A percentile compares a stretch with the other conserved stretches of the same genome.
Conservation (phyloP, 2,888 invertebrate species). For the Oegoconia quadripuncta region DNA sequence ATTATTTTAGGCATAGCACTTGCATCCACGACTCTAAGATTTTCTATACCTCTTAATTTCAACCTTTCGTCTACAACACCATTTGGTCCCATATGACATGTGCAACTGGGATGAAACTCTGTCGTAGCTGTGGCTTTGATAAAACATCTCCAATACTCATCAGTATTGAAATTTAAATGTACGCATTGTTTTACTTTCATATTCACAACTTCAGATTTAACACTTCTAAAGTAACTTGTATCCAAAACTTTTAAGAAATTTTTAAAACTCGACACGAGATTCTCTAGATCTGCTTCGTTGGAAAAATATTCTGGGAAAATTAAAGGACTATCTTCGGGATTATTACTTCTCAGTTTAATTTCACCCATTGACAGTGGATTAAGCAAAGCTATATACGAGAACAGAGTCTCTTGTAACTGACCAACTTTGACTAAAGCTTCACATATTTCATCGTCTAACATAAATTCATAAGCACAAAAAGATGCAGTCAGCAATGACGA, state of each 20-base stretch:
- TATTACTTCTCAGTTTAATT: slow-evolving; percentile 31
- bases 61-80: slow-evolving; percentile 33
- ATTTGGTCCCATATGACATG: slow-evolving; percentile 34
- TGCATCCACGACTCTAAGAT: slow-evolving; percentile 78
- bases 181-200: slow-evolving; percentile 32
- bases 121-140: slow-evolving; percentile 36
- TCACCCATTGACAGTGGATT: slow-evolving; percentile 44
- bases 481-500: slow-evolving; percentile 24
- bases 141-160: slow-evolving; percentile 51
- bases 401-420: slow-evolving; percentile 21
- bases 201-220: slow-evolving; percentile 29
- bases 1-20: slow-evolving; percentile 78
- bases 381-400: slow-evolving; percentile 24
- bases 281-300: slow-evolving; percentile 33
- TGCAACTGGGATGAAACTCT: slow-evolving; percentile 37
- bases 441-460: slow-evolving; percentile 30
- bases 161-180: slow-evolving; percentile 25
- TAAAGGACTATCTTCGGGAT: slow-evolving; percentile 37
- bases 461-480: slow-evolving; percentile 28
- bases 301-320: slow-evolving; percentile 34
- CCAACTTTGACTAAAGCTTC: slow-evolving; percentile 20
- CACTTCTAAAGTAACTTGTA: slow-evolving; percentile 32
- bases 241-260: slow-evolving; percentile 35
- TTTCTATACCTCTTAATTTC: slow-evolving; percentile 65
- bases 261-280: slow-evolving; percentile 29